Conservation (phyloP, 2,888 invertebrate genomes). For the Drepana falcataria region DNA sequence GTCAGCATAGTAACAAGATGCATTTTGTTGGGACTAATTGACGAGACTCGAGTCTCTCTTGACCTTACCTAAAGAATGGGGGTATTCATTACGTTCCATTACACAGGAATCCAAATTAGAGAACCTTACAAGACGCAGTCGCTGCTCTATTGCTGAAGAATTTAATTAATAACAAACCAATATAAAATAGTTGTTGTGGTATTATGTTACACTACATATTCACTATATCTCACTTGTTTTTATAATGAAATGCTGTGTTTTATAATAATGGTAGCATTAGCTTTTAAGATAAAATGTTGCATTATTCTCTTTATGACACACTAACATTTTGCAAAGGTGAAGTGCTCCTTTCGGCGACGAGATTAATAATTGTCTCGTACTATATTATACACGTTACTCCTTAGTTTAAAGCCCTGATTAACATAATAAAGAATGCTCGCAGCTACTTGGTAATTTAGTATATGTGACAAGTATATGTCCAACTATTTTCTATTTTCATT, state of each 20-base stretch:
- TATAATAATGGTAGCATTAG: slow-evolving; percentile 1
- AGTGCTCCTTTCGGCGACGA: neutral
- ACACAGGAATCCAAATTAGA: slow-evolving; percentile 38
- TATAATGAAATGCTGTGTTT: neutral
- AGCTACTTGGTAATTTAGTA: neutral
- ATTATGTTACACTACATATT: neutral
- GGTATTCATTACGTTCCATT: slow-evolving; percentile 27
- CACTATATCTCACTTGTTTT: neutral
- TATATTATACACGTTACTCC: neutral
- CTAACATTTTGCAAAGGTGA: neutral
- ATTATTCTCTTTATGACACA: neutral
- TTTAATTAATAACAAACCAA: slow-evolving; percentile 32
- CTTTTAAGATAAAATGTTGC: neutral
- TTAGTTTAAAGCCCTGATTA: neutral
- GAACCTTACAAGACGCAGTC: slow-evolving; percentile 21
- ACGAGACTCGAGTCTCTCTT: slow-evolving; percentile 9
- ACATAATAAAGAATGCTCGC: neutral
- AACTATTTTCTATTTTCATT: too few species aligned
- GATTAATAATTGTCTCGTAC: neutral
- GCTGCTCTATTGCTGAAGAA: slow-evolving; percentile 26
- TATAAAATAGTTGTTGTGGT: slow-evolving; percentile 14
- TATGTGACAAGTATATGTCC: too few species aligned
- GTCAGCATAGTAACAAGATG: neutral
- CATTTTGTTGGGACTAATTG: slow-evolving; percentile 10
- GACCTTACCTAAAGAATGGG: slow-evolving; percentile 17